Base-by-base conservation (phyloP, 1,140 invertebrate species). In the Lordiphosa mommai region DNA sequence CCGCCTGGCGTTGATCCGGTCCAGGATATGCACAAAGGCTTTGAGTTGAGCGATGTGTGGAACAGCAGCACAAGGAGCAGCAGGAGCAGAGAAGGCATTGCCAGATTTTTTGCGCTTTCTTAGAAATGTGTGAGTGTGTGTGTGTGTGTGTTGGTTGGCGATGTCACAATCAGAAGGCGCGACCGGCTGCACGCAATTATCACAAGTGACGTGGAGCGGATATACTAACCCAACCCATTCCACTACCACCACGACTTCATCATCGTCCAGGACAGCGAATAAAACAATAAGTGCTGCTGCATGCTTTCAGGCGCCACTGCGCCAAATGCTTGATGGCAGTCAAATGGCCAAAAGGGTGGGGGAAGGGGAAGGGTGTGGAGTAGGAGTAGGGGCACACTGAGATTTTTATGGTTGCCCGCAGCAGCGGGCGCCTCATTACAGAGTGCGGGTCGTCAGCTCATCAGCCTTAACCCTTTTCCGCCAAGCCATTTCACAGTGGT, bases 191-290 rank as follows among this genome's bases (percentile, higher is more conserved):
- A 82, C 77, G 77, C 77, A 82, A 82, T 82, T 82, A 82, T 82
- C 77, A 76, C 77, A 82, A 82, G 77, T 82, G 77, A 82, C 77
- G 77, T 82, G 77, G 77, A 76, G 77, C 76, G 76, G 76, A 82
- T 82, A 84, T 82, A 77, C 71, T 82, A 77, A 61, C 50, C 63
- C 49, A 64, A 27, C 49, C 51, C 14, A 16, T 6, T 1, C 37
- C 10, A 1, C 3, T 9, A 41, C 20, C 34, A 33, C 36, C 23
- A 10, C 10, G 9, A 50, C 34, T 56, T 47, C 53, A 34, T 50
- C 37, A 57, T 46, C 55, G 57, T 51, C 48, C 50, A 43, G 30
- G 44, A 53, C 64, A 44, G 76, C 71, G 61, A 82, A 82, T 82
- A 80, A 82, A 80, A 80, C 74, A 82, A 82, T 80, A 80, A 80